Base-by-base conservation (phyloP, 92 coral and sea anemone genomes). In the Siderastrea siderea region DNA sequence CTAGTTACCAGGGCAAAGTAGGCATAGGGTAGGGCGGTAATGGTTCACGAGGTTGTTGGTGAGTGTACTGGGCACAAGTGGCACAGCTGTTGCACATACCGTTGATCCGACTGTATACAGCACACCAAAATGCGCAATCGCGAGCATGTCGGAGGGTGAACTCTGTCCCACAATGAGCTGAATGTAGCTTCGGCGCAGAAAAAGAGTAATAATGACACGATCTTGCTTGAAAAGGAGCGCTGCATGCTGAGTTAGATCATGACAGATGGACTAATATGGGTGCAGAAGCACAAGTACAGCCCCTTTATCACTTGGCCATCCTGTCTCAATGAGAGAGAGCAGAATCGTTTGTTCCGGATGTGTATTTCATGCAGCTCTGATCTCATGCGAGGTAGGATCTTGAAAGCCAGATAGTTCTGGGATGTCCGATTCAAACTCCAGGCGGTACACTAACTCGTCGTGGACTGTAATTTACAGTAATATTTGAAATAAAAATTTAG, bases 111-210 rank as follows among this genome's bases (percentile, higher is more conserved):
- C 83, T 71, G 65, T 83, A 88, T 63, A 91, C 73, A 53, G 89
- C 92, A 4, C 77, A 93, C 93, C 94, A 91, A 83, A 91, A 94
- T 10, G 91, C 92, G 72, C 94, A 88, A 79, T 52, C 89, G n/a
- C 91, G 78, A 51, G 92, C 94, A 68, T 87, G 88, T 17, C 94
- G 85, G 73, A 84, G 74, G 68, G 92, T 87, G 79, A 87, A 93
- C 68, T 87, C 90, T 14, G 87, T 68, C 46, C 93, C 90, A 0
- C 88, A 88, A 53, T 93, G 94, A 66, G 93, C 90, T 26, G 94
- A 90, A 73, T 90, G 93, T 15, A 93, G 91, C 77, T 85, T 91
- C 38, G 38, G 68, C 81, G 88, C 38, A 89, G 80, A 6, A 93
- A 76, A 4, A 67, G 78, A 45, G 93, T 94, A 46, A 90, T 80